phyloP scores from a whole-genome alignment of 2,113 vertebrate species.

The Carassius auratus region DNA sequence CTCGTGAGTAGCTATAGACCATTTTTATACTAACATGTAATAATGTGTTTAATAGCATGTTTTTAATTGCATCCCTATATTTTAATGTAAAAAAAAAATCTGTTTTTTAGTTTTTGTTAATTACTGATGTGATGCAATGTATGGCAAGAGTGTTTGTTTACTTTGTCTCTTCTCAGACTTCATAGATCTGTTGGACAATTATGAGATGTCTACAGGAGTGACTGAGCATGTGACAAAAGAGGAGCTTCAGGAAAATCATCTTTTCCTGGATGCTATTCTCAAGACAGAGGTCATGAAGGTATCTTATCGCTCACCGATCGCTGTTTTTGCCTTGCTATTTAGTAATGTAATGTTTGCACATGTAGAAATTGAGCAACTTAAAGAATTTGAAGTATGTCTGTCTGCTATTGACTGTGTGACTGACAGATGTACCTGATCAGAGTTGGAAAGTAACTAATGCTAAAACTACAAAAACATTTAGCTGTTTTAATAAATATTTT shows the following conservation, averaged over 20 bases:
- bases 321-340: conserved; percentile 16
- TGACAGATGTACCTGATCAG: not conserved
- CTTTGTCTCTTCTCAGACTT: conserved; percentile 72
- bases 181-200: conserved; percentile 82
- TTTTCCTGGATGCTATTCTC: conserved; percentile 80
- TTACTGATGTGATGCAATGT: not conserved
- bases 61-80: not conserved
- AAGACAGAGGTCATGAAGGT: conserved; percentile 84
- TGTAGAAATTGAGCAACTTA: not conserved
- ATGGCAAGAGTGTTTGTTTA: not conserved
- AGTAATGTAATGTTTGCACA: not conserved
- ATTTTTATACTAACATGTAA: not conserved
- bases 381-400: not conserved
- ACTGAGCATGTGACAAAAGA: conserved; percentile 77
- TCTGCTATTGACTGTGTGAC: not conserved
- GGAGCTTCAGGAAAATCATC: conserved; percentile 75
- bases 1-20: conserved; percentile 66
- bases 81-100: not conserved
- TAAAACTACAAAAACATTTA: not conserved
- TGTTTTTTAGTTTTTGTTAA: not conserved
- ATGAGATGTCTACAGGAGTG: conserved; percentile 76
- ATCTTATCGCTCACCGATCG: not conserved
- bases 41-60: not conserved
- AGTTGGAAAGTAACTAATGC: not conserved
- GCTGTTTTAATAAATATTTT: too few relatives aligned